A percentile compares a stretch with the other conserved stretches of the same genome.
Conservation (phyloP, 2,888 invertebrate genomes). For the Lordiphosa andalusiaca region DNA sequence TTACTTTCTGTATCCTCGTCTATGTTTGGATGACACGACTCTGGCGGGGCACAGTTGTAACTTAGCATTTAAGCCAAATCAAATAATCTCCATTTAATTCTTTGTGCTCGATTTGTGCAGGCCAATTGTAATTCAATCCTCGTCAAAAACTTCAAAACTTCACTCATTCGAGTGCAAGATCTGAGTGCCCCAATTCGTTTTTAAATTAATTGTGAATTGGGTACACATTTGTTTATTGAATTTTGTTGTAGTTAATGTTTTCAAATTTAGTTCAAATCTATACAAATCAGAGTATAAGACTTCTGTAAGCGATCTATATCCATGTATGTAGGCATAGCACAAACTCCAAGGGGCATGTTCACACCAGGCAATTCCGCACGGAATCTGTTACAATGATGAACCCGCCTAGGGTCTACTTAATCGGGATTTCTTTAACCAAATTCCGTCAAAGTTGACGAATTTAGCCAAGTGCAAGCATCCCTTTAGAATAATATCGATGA, state of each 20-base stretch:
- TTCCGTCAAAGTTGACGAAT: conserved; percentile 9
- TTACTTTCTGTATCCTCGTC: conserved; percentile 58
- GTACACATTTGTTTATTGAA: background rate
- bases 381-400: background rate
- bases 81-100: conserved; percentile 56
- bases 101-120: conserved; percentile 59
- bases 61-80: conserved; percentile 56
- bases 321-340: conserved; percentile 1
- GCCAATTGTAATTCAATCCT: conserved; percentile 45
- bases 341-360: background rate
- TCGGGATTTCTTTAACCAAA: background rate
- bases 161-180: background rate
- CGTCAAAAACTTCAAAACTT: conserved; percentile 23
- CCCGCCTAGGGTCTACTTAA: too few species aligned
- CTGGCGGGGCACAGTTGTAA: conserved; percentile 38
- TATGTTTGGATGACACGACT: conserved; percentile 58
- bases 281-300: conserved; percentile 39
- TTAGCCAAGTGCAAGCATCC: conserved; percentile 5
- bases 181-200: conserved; percentile 3
- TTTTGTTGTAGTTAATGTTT: conserved; percentile 33
- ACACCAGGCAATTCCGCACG: background rate
- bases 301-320: conserved; percentile 30
- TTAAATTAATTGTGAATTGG: background rate
- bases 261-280: conserved; percentile 28
- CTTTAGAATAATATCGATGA: conserved; percentile 15